A percentile compares a stretch with the other conserved stretches of the same genome.
These are phyloP conservation scores for Folsomia candida DNA, from an alignment of 2,888 invertebrate species.

Conservation along the genomic window DNA sequence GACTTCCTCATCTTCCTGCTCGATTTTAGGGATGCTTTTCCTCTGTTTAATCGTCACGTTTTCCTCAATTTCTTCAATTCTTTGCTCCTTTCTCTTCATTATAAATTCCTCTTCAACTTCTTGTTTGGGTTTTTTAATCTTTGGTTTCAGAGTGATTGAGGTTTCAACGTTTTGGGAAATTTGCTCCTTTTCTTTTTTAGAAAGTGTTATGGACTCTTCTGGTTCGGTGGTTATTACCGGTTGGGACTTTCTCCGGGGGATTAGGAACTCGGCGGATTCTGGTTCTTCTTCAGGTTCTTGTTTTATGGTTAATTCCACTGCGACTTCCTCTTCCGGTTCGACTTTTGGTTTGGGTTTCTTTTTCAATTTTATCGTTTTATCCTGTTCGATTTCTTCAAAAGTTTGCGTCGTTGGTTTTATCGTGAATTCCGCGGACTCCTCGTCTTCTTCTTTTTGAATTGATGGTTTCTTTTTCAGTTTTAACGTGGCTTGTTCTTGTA, in stretches of 20 bases:
- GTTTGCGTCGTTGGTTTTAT: conserved; percentile 4
- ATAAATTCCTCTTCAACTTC: conserved; percentile 19
- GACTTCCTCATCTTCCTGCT: conserved; percentile 18
- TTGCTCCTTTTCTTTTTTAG: conserved; percentile 23
- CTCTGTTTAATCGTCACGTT: conserved; percentile 9
- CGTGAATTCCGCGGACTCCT: conserved; percentile 16
- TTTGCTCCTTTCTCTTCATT: conserved; percentile 3
- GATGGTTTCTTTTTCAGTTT: conserved; percentile 3
- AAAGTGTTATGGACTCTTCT: conserved; percentile 22
- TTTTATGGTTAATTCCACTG: conserved; percentile 4
- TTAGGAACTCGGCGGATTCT: not conserved
- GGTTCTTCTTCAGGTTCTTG: conserved; percentile 14
- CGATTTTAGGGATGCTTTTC: conserved; percentile 12
- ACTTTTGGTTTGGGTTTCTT: not conserved
- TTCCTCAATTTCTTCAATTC: conserved; percentile 18
- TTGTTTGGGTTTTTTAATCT: conserved; percentile 1
- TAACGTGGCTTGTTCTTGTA: not conserved
- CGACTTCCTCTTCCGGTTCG: conserved; percentile 17
- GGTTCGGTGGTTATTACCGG: conserved; percentile 18
- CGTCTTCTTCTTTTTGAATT: conserved; percentile 10
- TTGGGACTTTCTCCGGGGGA: conserved; percentile 48
- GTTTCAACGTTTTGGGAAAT: conserved; percentile 15
- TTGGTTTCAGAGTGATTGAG: conserved; percentile 12
- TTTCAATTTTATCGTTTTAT: conserved; percentile 8
- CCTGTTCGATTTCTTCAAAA: conserved; percentile 13